These are phyloP conservation scores for Styela clava DNA, from an alignment of 23 tunicate genomes.

Conservation along the genomic window DNA sequence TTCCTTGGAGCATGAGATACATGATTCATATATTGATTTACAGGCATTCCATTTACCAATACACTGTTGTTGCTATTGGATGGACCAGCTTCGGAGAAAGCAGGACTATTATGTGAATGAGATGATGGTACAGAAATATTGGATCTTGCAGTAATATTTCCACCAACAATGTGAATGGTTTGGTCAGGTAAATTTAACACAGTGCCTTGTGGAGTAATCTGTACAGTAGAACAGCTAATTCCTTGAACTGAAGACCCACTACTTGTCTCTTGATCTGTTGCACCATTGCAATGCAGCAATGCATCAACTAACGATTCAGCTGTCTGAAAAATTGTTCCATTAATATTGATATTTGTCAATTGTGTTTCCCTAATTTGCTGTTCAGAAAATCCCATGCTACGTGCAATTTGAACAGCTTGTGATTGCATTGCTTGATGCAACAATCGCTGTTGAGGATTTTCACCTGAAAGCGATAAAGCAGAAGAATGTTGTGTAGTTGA, in stretches of 20 bases:
- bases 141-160: background rate
- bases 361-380: conserved; percentile 2
- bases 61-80: background rate
- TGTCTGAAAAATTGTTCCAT: background rate
- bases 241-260: too few relatives aligned
- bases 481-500: background rate
- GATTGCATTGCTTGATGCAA: conserved; percentile 16
- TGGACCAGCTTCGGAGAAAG: background rate
- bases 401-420: background rate
- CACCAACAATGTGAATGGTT: background rate
- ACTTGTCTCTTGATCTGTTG: background rate
- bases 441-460: background rate
- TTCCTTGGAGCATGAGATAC: background rate
- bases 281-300: background rate
- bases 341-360: conserved; percentile 1
- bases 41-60: conserved; percentile 4
- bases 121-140: background rate
- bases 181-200: background rate
- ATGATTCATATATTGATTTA: background rate
- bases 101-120: background rate
- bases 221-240: background rate
- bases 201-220: background rate
- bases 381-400: conserved; percentile 35
- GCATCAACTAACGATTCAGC: conserved; percentile 7
- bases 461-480: background rate